Percentiles rank a stretch among this genome's conserved stretches.
These are phyloP conservation scores for Microcebus lehilahytsara DNA, from an alignment of 2,113 vertebrate genomes.

Conservation along the genomic window DNA sequence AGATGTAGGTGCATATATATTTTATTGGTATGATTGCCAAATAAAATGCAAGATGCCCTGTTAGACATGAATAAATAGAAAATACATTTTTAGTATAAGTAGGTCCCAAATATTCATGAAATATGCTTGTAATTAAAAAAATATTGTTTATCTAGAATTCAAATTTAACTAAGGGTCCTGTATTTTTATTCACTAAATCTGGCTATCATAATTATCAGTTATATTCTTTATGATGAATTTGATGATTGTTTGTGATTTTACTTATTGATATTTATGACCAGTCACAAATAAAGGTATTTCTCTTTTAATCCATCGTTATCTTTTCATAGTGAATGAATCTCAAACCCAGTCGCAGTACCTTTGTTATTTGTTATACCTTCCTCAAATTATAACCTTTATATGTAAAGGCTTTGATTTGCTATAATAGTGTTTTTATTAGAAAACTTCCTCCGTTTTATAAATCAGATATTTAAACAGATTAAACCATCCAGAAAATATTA, in stretches of 20 bases:
- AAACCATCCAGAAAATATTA: not conserved
- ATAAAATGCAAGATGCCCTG: not conserved
- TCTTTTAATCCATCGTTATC: not conserved
- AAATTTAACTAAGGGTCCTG: not conserved
- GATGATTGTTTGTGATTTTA: not conserved
- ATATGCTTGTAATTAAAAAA: not conserved
- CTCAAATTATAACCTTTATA: not conserved
- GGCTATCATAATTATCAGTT: not conserved
- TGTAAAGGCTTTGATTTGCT: not conserved
- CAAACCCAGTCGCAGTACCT: not conserved
- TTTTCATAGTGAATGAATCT: not conserved
- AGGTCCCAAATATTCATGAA: not conserved
- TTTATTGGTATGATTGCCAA: not conserved
- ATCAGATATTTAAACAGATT: not conserved
- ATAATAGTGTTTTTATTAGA: not conserved
- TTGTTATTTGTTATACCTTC: not conserved
- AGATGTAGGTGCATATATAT: not conserved
- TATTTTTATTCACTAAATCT: constrained; percentile 15
- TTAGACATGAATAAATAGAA: not conserved
- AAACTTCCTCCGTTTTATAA: not conserved
- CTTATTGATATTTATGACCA: not conserved
- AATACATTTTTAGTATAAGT: not conserved
- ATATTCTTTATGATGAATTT: not conserved
- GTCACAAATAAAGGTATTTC: not conserved
- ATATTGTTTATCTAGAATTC: not conserved